Base-by-base conservation (phyloP, 2,797 vertebrate genomes). In the Peromyscus attwateri region DNA sequence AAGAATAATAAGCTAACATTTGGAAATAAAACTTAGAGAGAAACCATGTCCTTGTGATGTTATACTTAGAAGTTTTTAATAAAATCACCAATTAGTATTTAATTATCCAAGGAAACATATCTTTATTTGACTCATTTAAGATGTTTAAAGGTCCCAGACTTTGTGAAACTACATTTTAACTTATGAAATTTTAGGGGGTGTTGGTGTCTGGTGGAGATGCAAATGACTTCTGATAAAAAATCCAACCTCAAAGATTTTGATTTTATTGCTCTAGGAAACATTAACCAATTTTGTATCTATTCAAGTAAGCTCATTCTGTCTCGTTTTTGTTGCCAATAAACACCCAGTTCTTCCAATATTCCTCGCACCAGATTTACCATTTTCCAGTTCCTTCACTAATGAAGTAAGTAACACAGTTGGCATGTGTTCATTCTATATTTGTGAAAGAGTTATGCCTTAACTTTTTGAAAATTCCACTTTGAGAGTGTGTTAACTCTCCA, bases 121-220 rank as follows among this genome's bases (percentile, higher is more conserved):
- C 29, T 92, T 83, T 19, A 66, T 85, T 95, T 73, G 52, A 93
- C 25, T 93, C 37, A 40, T 91, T 83, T 52, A 60, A 37, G 29
- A 57, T 34, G 27, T 46, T 93, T 93, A 80, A 80, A 92, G 40
- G 27, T 92, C 89, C 46, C 29, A 82, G 85, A 83, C 80, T 73
- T 82, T 55, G 46, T 92, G 60, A 96, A 94, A 93, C 76, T 93
- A 27, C 52, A 93, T 76, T 46, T 75, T 92, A 89, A 96, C 37
- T 66, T 89, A 49, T 9, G 60, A 79, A 23, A 66, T 31, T 87
- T 64, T 70, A 43, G 46, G 73, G 46, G 71, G 71, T 40, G 71
- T 43, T 49, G 1, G 57, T 71, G 87, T 94, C 87, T 96, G 66
- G 57, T 70, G 25, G 14, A 91, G 87, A 92, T 81, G 62, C 29